Evolutionary conservation across 2,888 invertebrate genomes (phyloP), one percentile per base, ranked within the genome.

Genomic region (Amphipyra berbera): DNA sequence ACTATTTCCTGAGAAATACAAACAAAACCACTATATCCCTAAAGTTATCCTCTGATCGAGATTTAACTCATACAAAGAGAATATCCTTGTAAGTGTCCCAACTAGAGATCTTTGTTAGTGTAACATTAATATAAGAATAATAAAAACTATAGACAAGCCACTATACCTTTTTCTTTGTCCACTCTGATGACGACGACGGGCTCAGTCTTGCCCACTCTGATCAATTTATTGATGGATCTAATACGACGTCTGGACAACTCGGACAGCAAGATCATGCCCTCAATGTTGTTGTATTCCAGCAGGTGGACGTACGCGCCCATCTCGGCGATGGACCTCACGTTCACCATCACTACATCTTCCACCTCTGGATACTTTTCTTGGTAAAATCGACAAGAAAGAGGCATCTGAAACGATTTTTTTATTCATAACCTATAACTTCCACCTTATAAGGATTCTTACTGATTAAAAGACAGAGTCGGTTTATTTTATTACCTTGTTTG

Each of bases 281-380:
- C 99, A 79, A 99, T 99, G 87, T 99, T 99, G 92, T 99, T 99
- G 90, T 99, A 99, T 94, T 99, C 99, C 73, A 99, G 95, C 67
- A 99, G 95, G 90, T 99, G 98, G 13, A 99, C 99, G 91, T 99
- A 99, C 1, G 99, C 99, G 65, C 99, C 99, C 99, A 99, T 99
- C 95, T 99, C 99, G 14, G 99, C 99, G 85, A 99, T 99, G 73
- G 98, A 97, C 46, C 98, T 96, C 3, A 99, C 99, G 88, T 99
- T 99, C 30, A 99, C 99, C 99, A 99, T 99, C 48, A 99, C 99
- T 50, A 99, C 99, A 96, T 99, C 99, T 85, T 99, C 99, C 65
- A 99, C 97, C 90, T 99, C 99, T 1, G 99, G 99, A 94, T 99
- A 99, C 87, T 97, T 98, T 93, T 99, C 98, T 88, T 98, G 97